A percentile compares a stretch with the other conserved stretches of the same genome.
Evolutionary conservation across 2,888 invertebrate species (phyloP).

Genomic region (Mythimna albipuncta): DNA sequence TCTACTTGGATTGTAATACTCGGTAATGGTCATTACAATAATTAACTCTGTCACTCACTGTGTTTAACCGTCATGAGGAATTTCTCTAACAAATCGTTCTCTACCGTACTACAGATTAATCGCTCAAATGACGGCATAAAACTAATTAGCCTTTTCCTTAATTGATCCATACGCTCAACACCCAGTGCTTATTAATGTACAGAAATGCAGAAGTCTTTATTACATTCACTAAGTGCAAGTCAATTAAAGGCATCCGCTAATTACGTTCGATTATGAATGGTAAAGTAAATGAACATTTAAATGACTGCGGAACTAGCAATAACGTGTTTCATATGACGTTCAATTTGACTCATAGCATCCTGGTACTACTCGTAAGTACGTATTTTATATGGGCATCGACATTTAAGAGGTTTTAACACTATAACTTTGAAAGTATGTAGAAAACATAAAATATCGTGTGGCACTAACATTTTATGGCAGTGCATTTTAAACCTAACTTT

Average conservation of each 20-base stretch:
- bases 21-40: not conserved
- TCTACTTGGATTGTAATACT: not conserved
- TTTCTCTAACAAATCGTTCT: conserved; percentile 10
- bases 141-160: conserved; percentile 1
- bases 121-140: not conserved
- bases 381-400: conserved; percentile 30
- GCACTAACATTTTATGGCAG: not conserved
- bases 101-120: not conserved
- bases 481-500: not conserved
- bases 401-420: conserved; percentile 2
- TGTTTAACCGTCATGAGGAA: not conserved
- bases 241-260: conserved; percentile 28
- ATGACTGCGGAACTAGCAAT: conserved; percentile 42
- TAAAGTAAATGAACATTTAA: conserved; percentile 36
- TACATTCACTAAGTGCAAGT: conserved; percentile 6
- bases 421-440: not conserved
- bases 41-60: conserved; percentile 11
- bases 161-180: not conserved
- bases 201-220: conserved; percentile 32
- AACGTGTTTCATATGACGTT: conserved; percentile 38
- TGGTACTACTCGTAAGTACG: conserved; percentile 8
- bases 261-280: conserved; percentile 37
- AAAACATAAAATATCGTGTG: not conserved
- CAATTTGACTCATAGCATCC: conserved; percentile 35
- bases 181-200: not conserved